Base-by-base conservation (phyloP, 2,888 invertebrate species). In the Xestoiulus laeticollis region DNA sequence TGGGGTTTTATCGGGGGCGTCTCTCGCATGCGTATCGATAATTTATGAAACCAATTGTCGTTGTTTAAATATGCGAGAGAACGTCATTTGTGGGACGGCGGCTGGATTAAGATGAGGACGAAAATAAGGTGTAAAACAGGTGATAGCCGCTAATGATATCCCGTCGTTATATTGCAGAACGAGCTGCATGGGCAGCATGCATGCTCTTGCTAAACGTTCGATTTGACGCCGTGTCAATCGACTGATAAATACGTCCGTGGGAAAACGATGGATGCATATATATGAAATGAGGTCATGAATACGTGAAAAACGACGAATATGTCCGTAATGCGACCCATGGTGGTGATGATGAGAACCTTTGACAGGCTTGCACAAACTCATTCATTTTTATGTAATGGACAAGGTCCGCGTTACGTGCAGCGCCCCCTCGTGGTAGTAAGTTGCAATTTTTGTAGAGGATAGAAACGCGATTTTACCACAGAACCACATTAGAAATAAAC, bases 201-300 rank as follows among this genome's bases (percentile, higher is more conserved):
- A n/a, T n/a, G 22, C n/a, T 59, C 59, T n/a, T 4, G 43, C 10
- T 8, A 38, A 48, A 48, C 48, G 48, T 48, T 48, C 10, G 14
- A 48, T 4, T 48, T 48, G 48, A 48, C 48, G 48, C 14, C 3
- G 19, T 19, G 19, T 59, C 59, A 22, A n/a, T 22, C n/a, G 6
- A 22, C 59, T 59, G 59, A 59, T 59, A 59, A 59, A 59, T 59
- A 8, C n/a, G 59, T 59, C 59, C 59, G 59, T 59, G 59, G 59
- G 59, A 59, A 59, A 59, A 59, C n/a, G 59, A 22, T 59, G 22
- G 59, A 59, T 8, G 59, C 59, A 22, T 59, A 59, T n/a, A n/a
- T n/a, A 59, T 59, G 59, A 59, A n/a, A 59, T 59, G n/a, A 59
- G 48, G 48, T 48, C 48, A 14, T 12, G 48, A 19, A 48, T n/a